Evolutionary conservation across 2,797 vertebrate genomes (phyloP).

Genomic region (Amblyraja radiata): DNA sequence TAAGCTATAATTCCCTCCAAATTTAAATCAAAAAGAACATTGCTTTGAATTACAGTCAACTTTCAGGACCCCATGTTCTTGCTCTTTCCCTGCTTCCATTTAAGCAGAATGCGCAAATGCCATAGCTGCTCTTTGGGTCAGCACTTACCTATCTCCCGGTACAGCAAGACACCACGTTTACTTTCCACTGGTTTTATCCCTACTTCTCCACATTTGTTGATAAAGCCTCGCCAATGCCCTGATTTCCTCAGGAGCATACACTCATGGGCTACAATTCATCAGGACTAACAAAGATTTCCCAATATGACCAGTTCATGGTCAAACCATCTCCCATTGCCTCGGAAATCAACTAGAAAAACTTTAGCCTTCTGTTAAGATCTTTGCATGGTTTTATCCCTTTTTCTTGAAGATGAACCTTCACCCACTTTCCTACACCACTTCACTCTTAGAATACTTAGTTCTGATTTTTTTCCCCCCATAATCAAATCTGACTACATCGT

Average conservation of each 20-base stretch:
- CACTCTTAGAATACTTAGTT: not conserved
- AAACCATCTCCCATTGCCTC: too few relatives aligned
- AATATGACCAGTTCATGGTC: not conserved
- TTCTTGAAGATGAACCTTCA: not conserved
- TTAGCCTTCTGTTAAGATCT: not conserved
- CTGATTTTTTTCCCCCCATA: not conserved
- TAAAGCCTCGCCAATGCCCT: not conserved
- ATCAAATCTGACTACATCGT: not conserved
- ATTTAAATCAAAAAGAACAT: not conserved
- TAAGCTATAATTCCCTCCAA: not conserved
- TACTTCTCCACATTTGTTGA: too few relatives aligned
- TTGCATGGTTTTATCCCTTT: not conserved
- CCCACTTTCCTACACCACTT: not conserved
- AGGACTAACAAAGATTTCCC: not conserved
- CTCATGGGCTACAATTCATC: not conserved
- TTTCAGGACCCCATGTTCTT: not conserved
- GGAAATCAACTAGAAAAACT: not conserved
- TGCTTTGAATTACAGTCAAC: not conserved
- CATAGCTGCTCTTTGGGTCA: not conserved
- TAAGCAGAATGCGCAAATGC: not conserved
- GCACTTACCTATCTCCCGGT: not conserved
- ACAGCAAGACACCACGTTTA: accelerated
- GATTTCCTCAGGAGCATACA: not conserved
- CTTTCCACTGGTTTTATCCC: not conserved
- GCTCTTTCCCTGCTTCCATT: not conserved